Percentiles rank a stretch among this genome's conserved stretches.
Evolutionary conservation across 2,797 vertebrate genomes (phyloP).

Genomic region (Aselliscus stoliczkanus): DNA sequence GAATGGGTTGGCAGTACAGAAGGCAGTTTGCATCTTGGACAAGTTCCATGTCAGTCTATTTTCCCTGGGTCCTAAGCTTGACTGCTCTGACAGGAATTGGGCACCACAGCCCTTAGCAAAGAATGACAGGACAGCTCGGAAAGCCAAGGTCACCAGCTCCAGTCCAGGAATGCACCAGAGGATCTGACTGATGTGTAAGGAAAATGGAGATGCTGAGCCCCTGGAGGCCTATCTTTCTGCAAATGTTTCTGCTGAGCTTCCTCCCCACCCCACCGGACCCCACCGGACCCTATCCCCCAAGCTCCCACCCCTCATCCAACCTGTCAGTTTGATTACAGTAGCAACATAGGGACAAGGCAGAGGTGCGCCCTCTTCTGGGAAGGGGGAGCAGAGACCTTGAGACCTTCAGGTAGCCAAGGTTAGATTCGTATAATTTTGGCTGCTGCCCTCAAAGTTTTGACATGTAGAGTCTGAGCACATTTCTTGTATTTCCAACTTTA

Average conservation of each 20-base stretch:
- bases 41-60: slow-evolving; percentile 31
- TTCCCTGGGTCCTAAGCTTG: slow-evolving; percentile 24
- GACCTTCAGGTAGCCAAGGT: background rate
- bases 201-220: background rate
- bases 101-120: background rate
- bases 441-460: background rate
- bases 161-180: background rate
- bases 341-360: background rate
- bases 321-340: background rate
- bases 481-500: background rate
- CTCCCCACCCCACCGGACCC: too few relatives aligned
- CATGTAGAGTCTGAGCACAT: background rate
- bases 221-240: background rate
- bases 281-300: too few relatives aligned
- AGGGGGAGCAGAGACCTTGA: background rate
- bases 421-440: background rate
- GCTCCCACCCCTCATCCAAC: background rate
- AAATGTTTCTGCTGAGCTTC: background rate
- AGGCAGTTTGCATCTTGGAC: slow-evolving; percentile 48
- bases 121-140: background rate
- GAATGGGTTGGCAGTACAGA: background rate
- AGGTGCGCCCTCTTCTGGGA: background rate
- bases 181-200: background rate
- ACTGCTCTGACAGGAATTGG: slow-evolving; percentile 24
- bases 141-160: slow-evolving; percentile 31